These are phyloP conservation scores for Coracopsis vasa DNA, from an alignment of 2,113 vertebrate genomes.

Conservation along the genomic window DNA sequence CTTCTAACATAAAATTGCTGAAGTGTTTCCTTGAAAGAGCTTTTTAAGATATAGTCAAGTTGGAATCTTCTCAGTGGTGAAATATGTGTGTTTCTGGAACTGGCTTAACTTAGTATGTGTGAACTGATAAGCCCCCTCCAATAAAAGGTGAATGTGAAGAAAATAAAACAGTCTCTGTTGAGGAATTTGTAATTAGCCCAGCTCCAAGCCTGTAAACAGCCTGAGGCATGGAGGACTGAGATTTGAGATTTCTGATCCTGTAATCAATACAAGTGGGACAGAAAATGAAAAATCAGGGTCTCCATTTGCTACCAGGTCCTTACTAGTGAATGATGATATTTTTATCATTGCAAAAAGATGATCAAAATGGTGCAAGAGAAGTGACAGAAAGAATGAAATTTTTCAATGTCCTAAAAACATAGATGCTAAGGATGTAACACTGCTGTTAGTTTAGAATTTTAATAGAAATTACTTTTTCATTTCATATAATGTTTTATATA, in stretches of 20 bases:
- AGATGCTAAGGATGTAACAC: not conserved
- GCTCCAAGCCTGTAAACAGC: not conserved
- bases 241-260: not conserved
- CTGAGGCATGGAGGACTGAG: not conserved
- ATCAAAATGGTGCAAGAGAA: not conserved
- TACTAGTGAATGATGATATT: not conserved
- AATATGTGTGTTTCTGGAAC: conserved; percentile 4
- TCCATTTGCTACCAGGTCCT: not conserved
- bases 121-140: not conserved
- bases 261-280: not conserved
- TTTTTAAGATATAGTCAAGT: not conserved
- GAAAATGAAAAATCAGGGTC: not conserved
- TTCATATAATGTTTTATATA: not conserved
- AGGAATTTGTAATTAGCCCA: not conserved
- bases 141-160: not conserved
- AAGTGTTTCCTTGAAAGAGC: not conserved
- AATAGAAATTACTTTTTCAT: not conserved
- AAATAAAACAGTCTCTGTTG: not conserved
- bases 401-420: not conserved
- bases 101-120: not conserved
- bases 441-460: not conserved
- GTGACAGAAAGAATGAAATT: not conserved
- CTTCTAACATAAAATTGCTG: not conserved
- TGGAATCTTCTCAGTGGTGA: conserved; percentile 3
- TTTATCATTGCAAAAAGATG: not conserved